Evolutionary conservation across 1,140 invertebrate genomes (phyloP), one percentile per base, ranked within the genome.

Genomic region (Magallana ariakensis): DNA sequence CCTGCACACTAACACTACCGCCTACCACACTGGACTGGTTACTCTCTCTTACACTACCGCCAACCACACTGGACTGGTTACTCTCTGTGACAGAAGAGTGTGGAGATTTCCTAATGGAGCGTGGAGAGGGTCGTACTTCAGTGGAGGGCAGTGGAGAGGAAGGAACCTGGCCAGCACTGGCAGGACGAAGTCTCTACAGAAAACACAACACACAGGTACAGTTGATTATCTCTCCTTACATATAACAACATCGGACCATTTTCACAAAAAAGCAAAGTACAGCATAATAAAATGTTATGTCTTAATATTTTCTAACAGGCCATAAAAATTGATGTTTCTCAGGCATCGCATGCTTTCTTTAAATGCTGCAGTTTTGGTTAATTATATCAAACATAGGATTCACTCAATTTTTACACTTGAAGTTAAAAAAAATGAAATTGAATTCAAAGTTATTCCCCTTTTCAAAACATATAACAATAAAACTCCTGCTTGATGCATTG

Each of bases 131-230:
- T 26, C 33, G 70, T 6, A 26, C 33, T 16, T 85, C 83, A 1
- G 66, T 13, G 7, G 88, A 87, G 10, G 55, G 58, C 15, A 60
- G 82, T 22, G 53, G 62, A 19, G 80, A 82, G 46, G 80, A 82
- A 7, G 80, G 80, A 82, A 82, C 33, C 16, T 82, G 46, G 15
- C 80, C 80, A 82, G 80, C 80, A 54, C 81, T 83, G 53, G 88
- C 81, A 22, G 85, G 85, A 26, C 85, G 81, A 19, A 57, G 80
- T 70, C 62, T 83, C 85, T 87, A 60, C 22, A 26, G 19, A 55
- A 56, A 46, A 46, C 33, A 46, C 19, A 82, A 81, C 54, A 81
- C 19, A 53, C 13, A 81, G 11, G 0, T 80, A 33, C 33, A 53
- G 53, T 53, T 80, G 16, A 53, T 55, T 80, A 7, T 80, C 13